Evolutionary conservation across 2,888 invertebrate genomes (phyloP).

Genomic region (Meliscaeva auricollis): DNA sequence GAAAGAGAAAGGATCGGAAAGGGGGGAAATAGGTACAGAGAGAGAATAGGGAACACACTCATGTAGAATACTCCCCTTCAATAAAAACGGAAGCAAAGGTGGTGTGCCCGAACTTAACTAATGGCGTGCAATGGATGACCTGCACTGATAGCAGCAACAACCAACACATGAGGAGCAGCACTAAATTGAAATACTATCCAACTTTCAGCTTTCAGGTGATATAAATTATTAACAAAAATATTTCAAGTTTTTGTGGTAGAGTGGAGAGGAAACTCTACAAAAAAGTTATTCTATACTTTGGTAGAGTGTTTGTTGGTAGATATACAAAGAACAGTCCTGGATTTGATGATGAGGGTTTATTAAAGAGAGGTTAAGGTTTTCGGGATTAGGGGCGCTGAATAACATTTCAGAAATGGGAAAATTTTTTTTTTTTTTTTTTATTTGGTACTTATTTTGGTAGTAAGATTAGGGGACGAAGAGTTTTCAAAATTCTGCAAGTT

Average conservation of each 20-base stretch:
- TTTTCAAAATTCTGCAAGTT: too few relatives aligned
- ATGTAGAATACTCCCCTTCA: conserved; percentile 10
- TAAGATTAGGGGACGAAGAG: too few relatives aligned
- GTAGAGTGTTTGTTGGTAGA: not conserved
- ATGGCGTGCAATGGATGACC: conserved; percentile 71
- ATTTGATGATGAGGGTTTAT: not conserved
- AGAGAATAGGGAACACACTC: not conserved
- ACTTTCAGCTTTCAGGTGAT: conserved; percentile 63
- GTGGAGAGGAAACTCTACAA: not conserved
- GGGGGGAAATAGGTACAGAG: not conserved
- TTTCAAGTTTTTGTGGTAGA: conserved; percentile 61
- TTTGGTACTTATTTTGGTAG: too few relatives aligned
- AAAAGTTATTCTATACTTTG: conserved; percentile 52
- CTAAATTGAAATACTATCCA: conserved; percentile 72
- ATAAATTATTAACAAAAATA: conserved; percentile 73
- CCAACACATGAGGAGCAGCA: conserved; percentile 40
- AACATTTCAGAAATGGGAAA: too few relatives aligned
- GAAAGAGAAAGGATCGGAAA: too few relatives aligned
- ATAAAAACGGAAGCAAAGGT: conserved; percentile 50
- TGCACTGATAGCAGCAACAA: conserved; percentile 59
- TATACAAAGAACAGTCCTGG: not conserved
- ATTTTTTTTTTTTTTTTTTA: too few relatives aligned
- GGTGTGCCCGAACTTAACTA: conserved; percentile 32
- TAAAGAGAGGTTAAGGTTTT: too few relatives aligned
- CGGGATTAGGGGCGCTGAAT: too few relatives aligned